Evolutionary conservation across 1,140 invertebrate genomes (phyloP), one percentile per base, ranked within the genome.

Genomic region (Trichonephila inaurata): DNA sequence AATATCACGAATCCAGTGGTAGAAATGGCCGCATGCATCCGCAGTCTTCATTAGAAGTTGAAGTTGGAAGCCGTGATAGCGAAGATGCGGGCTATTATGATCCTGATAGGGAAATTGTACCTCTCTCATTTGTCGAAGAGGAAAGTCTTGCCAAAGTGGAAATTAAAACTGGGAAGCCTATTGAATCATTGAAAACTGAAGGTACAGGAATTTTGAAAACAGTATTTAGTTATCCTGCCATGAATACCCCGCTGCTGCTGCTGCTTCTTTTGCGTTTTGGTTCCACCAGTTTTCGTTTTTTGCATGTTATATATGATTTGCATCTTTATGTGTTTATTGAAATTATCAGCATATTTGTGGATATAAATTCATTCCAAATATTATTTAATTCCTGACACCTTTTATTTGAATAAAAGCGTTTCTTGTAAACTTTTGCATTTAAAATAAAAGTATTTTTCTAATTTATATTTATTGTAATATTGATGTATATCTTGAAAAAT

Each of bases 21-120:
- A 16, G 12, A 16, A 86, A 86, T 14, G 83, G 14, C 7, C 77
- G 82, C 40, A 88, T 94, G 7, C 82, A 85, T 21, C 89, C 94
- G 1, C 94, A 95, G 58, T 94, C 94, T 12, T 95, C 94, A 5
- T 51, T 95, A 44, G 94, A 95, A 91, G 94, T 95, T 21, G 94
- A 95, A 91, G 90, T 94, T 16, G 94, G 94, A n/a, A 95, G 94
- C 62, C 91, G 66, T 44, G 77, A 60, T 61, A 94, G 92, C 69
- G 94, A 94, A 81, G 94, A 94, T 14, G 62, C 33, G 1, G 16
- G 33, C 5, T n/a, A 19, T 44, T n/a, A 61, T 66, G 94, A 94
- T 5, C 58, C 19, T 8, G 89, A 94, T 33, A 94, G 60, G 77
- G 89, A 94, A 58, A 64, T 87, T 10, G 24, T 58, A 19, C 92